Evolutionary conservation across 2,888 invertebrate species (phyloP), one percentile per base, ranked within the genome.

Genomic region (Pseudococcus longispinus): DNA sequence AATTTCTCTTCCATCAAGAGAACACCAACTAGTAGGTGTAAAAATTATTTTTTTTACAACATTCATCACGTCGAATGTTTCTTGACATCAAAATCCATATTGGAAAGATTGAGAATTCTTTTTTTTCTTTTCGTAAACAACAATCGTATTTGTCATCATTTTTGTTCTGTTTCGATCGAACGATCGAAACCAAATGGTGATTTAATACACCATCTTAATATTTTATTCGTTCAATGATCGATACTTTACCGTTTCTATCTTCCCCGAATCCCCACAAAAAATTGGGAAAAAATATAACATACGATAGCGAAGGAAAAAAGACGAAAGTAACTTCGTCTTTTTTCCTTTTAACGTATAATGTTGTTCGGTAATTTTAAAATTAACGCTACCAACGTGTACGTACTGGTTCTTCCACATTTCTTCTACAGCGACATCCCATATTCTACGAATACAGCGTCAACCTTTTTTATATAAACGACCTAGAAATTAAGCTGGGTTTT

Each of bases 401-500:
- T 86, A 86, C 86, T 86, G 86, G 86, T 86, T 86, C 86, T 77
- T 86, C 86, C 86, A 80, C 13, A 77, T 46, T 86, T 86, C 86
- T 86, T 86, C 86, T 86, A 86, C 86, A 86, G 86, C 44, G 74
- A 86, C 86, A 77, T 86, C 51, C 86, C 86, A 86, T 86, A 86
- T 86, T 86, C 86, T 86, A 86, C 55, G 86, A 86, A 86, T 86
- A 86, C 86, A 86, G 86, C 86, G 86, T 86, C 86, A 86, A 77
- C 77, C 80, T 86, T 86, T 86, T 86, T 86, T 86, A 80, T 86
- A 77, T 85, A 80, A 80, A 86, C 86, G 77, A 88, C 87, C 87
- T 87, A 87, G 84, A 87, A 87, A 88, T 84, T 82, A 87, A 87
- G 84, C 88, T 87, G 88, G 87, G 87, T 84, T 87, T 84, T 77